Base-by-base conservation (phyloP, 2,888 invertebrate genomes). In the Troides oblongomaculatus region DNA sequence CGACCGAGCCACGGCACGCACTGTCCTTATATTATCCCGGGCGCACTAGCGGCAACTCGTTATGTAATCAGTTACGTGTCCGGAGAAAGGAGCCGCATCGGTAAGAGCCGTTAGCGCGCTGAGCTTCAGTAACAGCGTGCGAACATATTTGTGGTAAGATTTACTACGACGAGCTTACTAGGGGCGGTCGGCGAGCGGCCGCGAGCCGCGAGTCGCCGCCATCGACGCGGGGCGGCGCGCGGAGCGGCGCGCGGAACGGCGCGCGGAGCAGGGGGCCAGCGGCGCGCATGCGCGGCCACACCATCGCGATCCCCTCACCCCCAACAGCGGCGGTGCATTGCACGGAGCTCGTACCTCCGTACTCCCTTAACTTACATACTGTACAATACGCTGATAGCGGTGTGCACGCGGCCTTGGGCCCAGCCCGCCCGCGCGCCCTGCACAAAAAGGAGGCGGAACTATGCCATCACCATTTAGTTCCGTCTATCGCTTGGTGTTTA, bases 361-460 rank as follows among this genome's bases (percentile, higher is more conserved):
- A 70, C 73, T 72, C 72, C 70, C 69, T 23, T 70, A 63, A 70
- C 70, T 66, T 62, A 66, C 63, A 65, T 68, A 56, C 59, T 61
- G 59, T 43, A 39, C 10, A 39, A 10, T 39, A 7, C 1, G 39
- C 39, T 8, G 59, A 62, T 59, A 58, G 70, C n/a, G 57, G 60
- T 61, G 61, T 62, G 57, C 59, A 63, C 62, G 62, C 61, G 70
- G 70, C 70, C 70, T 70, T 70, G 70, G 18, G 39, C 62, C 46
- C 61, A 18, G 61, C 25, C 58, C 39, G 46, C 66, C 62, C 70
- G 56, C 43, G 53, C 5, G 5, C 12, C 53, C 14, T 14, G 2
- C 53, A 5, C n/a, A 10, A 14, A 10, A 17, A 10, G 5, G 1
- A 7, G 39, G 8, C 39, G 39, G 10, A 7, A 39, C 39, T 39